Evolutionary conservation across 2,113 vertebrate species (phyloP).

Genomic region (Hucho hucho): DNA sequence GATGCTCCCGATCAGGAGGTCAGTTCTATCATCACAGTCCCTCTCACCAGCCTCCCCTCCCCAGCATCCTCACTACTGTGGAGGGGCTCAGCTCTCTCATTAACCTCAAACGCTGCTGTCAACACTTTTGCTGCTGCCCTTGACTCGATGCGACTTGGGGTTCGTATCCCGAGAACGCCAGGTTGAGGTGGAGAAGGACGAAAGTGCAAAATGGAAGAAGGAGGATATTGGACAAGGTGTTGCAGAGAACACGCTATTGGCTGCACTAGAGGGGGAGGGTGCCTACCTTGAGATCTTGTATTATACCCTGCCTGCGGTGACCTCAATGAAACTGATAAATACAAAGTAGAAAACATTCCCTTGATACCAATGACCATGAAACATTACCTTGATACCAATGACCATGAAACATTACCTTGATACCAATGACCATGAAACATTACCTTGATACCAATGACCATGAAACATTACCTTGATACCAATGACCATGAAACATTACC

Average conservation of each 20-base stretch:
- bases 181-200: conserved; percentile 31
- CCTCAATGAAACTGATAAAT: neutral
- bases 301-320: neutral
- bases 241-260: neutral
- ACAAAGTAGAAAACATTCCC: neutral
- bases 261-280: neutral
- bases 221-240: conserved; percentile 19
- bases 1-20: conserved; percentile 69
- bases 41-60: conserved; percentile 48
- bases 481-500: no score
- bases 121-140: conserved; percentile 65
- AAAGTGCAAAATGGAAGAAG: conserved; percentile 31
- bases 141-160: conserved; percentile 47
- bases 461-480: conserved; percentile 13
- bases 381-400: neutral
- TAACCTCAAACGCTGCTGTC: conserved; percentile 69
- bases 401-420: neutral
- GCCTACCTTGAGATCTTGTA: neutral
- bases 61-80: conserved; percentile 44
- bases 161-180: conserved; percentile 48
- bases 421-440: neutral
- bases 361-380: conserved; percentile 9
- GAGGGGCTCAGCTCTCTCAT: conserved; percentile 63
- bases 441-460: conserved; percentile 18
- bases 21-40: conserved; percentile 60